Evolutionary conservation across 2,888 invertebrate genomes (phyloP).

Genomic region (Romanomermis culicivorax): DNA sequence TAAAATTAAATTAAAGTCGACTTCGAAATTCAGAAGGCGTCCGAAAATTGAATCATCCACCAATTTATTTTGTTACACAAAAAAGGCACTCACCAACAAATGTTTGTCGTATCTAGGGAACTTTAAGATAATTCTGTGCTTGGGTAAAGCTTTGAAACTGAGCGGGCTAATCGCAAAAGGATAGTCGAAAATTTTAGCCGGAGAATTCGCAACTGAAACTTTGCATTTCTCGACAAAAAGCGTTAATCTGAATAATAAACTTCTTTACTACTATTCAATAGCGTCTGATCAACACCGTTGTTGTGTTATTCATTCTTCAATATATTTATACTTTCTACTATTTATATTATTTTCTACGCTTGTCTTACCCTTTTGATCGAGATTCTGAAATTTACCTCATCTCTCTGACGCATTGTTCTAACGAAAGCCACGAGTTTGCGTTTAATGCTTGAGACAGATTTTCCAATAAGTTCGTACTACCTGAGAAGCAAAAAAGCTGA

Average conservation of each 20-base stretch:
- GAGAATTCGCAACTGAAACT: neutral
- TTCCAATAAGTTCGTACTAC: no score
- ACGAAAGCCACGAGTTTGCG: neutral
- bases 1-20: no score
- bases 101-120: conserved; percentile 1
- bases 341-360: no score
- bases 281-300: no score
- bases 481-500: no score
- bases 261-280: neutral
- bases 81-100: conserved; percentile 4
- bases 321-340: no score
- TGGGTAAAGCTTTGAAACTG: neutral
- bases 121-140: neutral
- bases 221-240: conserved; percentile 3
- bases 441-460: neutral
- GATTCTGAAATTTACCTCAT: neutral
- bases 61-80: no score
- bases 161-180: neutral
- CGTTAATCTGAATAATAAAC: neutral
- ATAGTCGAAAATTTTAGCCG: neutral
- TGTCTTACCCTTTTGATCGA: no score
- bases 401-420: neutral
- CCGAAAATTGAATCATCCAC: no score
- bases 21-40: no score
- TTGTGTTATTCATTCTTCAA: no score